phyloP scores from a whole-genome alignment of 2,797 vertebrate genomes.

The Phalanger gymnotis region DNA sequence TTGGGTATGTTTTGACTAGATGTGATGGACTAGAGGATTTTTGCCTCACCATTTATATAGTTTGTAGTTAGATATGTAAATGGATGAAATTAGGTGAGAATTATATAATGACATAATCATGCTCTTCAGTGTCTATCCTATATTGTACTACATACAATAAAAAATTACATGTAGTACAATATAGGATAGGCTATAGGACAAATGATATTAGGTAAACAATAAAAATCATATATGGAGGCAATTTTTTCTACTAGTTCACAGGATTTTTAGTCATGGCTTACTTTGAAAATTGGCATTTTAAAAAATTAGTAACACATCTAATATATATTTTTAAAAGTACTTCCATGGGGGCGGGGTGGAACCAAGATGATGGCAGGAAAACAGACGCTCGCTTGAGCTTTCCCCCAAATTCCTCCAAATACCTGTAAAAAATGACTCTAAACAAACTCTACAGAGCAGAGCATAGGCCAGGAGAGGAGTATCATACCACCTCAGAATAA shows the following conservation, averaged over 20 bases:
- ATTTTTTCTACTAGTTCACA: neutral
- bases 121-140: neutral
- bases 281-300: neutral
- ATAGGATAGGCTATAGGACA: neutral
- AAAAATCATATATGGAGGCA: neutral
- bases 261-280: neutral
- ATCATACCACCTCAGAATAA: too few relatives aligned
- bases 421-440: too few relatives aligned
- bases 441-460: too few relatives aligned
- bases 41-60: neutral
- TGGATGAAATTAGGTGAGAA: neutral
- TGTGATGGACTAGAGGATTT: neutral
- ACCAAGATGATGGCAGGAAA: too few relatives aligned
- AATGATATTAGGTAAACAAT: neutral
- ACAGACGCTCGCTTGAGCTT: too few relatives aligned
- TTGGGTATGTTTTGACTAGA: neutral
- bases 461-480: too few relatives aligned
- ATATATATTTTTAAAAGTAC: too few relatives aligned
- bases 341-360: too few relatives aligned
- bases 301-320: neutral
- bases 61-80: neutral
- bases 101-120: neutral
- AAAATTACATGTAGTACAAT: neutral
- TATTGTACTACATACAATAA: neutral
- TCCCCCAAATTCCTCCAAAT: too few relatives aligned